A percentile compares a stretch with the other conserved stretches of the same genome.
Evolutionary conservation across 2,888 invertebrate species (phyloP).

Genomic region (Plusia festucae): DNA sequence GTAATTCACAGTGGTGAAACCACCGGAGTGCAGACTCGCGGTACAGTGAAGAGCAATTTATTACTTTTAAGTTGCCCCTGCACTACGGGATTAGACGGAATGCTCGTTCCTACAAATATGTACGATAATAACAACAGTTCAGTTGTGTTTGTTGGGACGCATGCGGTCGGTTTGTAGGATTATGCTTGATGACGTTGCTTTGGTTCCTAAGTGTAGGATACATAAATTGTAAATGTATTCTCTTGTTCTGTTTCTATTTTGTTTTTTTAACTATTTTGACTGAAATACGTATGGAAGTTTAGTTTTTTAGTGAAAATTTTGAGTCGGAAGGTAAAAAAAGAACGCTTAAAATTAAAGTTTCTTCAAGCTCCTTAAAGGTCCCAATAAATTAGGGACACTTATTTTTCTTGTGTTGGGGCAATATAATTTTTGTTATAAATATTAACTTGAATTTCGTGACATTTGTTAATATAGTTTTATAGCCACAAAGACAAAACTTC

Average conservation of each 20-base stretch:
- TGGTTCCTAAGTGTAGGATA: background rate
- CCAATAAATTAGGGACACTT: too few relatives aligned
- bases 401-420: too few relatives aligned
- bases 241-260: background rate
- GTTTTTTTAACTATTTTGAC: background rate
- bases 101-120: slow-evolving; percentile 52
- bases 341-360: too few relatives aligned
- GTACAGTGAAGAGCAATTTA: slow-evolving; percentile 75
- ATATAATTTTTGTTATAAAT: too few relatives aligned
- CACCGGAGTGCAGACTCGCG: slow-evolving; percentile 66
- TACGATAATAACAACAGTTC: slow-evolving; percentile 38
- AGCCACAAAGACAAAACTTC: too few relatives aligned
- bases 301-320: too few relatives aligned
- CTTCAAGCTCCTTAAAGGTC: too few relatives aligned
- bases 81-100: slow-evolving; percentile 62
- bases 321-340: too few relatives aligned
- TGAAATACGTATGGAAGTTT: too few relatives aligned
- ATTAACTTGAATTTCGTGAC: too few relatives aligned
- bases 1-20: slow-evolving; percentile 48
- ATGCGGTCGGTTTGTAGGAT: slow-evolving; percentile 28
- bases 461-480: too few relatives aligned
- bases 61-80: slow-evolving; percentile 70
- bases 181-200: slow-evolving; percentile 20
- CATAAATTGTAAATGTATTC: background rate
- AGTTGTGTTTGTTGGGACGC: slow-evolving; percentile 27